Evolutionary conservation across 2,888 invertebrate species (phyloP).

Genomic region (Timema podura): DNA sequence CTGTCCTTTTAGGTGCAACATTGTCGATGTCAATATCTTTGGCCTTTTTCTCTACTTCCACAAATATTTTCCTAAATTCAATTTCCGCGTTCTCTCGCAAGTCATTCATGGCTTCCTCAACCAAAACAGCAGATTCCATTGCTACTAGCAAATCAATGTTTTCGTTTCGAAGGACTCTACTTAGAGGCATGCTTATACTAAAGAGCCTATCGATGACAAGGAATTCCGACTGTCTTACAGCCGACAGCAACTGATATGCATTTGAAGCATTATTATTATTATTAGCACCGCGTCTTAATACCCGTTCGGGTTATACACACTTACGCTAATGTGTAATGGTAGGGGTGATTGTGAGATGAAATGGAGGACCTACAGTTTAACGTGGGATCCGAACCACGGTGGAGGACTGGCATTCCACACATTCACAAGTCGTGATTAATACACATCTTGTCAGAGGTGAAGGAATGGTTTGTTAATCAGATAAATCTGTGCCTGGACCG

Average conservation of each 20-base stretch:
- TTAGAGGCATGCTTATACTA: neutral
- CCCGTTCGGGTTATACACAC: too few relatives aligned
- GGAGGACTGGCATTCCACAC: too few relatives aligned
- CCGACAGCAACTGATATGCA: neutral
- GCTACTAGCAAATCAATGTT: constrained; percentile 3
- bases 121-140: neutral
- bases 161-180: neutral
- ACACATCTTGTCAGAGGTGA: too few relatives aligned
- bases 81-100: neutral
- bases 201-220: neutral
- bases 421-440: too few relatives aligned
- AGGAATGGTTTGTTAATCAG: too few relatives aligned
- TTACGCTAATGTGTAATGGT: too few relatives aligned
- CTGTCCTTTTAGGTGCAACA: neutral
- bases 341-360: too few relatives aligned
- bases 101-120: constrained; percentile 2
- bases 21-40: neutral
- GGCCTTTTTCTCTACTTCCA: neutral
- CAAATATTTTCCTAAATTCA: neutral
- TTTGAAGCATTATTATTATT: too few relatives aligned
- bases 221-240: neutral
- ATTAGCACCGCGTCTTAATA: too few relatives aligned
- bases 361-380: too few relatives aligned
- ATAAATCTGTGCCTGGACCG: too few relatives aligned
- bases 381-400: too few relatives aligned